Conservation (phyloP, 2,888 invertebrate species). For the Spilosoma lubricipeda region DNA sequence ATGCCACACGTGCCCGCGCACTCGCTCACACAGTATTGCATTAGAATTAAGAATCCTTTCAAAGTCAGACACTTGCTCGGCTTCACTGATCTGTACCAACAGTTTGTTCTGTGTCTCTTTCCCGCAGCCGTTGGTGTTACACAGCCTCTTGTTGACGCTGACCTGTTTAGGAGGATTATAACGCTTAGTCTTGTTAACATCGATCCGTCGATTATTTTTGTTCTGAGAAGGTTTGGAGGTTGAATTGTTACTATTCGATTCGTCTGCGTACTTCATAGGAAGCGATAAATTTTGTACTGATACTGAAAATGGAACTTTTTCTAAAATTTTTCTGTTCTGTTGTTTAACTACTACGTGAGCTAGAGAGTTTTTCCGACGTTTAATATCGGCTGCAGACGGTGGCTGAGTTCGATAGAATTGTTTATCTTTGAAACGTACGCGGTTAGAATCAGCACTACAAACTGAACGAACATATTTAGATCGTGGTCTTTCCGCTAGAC, state of each 20-base stretch:
- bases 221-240: slow-evolving; percentile 69
- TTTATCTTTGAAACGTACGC: slow-evolving; percentile 62
- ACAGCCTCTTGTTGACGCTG: slow-evolving; percentile 80
- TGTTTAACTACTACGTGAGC: slow-evolving; percentile 66
- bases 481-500: slow-evolving; percentile 71
- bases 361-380: slow-evolving; percentile 46
- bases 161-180: slow-evolving; percentile 81
- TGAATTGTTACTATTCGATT: slow-evolving; percentile 67
- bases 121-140: slow-evolving; percentile 69
- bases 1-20: slow-evolving; percentile 78
- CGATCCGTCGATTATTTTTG: slow-evolving; percentile 57
- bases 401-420: slow-evolving; percentile 61
- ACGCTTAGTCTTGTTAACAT: slow-evolving; percentile 75
- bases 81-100: slow-evolving; percentile 86
- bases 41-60: slow-evolving; percentile 88
- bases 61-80: slow-evolving; percentile 87
- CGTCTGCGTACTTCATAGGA: slow-evolving; percentile 79
- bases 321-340: slow-evolving; percentile 69
- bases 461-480: slow-evolving; percentile 71
- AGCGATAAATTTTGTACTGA: slow-evolving; percentile 78
- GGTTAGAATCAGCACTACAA: slow-evolving; percentile 72
- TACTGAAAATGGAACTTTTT: slow-evolving; percentile 75
- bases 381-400: slow-evolving; percentile 51
- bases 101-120: slow-evolving; percentile 84
- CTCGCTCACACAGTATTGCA: slow-evolving; percentile 82